Conservation (phyloP, 2,797 vertebrate genomes). For the Argyrosomus regius region DNA sequence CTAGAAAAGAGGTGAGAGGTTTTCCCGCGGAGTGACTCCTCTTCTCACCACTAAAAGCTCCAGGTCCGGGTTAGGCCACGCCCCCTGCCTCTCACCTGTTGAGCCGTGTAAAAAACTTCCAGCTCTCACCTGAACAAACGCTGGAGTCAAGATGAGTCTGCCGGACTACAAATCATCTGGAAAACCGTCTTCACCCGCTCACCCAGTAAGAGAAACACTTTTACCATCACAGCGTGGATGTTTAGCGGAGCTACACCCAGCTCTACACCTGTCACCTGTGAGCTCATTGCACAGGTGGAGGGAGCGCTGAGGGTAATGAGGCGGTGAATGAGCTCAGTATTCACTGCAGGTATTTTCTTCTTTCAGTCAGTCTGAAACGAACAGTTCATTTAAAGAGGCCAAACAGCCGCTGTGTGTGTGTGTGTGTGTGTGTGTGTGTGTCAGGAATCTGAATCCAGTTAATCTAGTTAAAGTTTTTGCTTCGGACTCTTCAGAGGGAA, state of each 20-base stretch:
- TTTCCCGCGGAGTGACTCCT: background rate
- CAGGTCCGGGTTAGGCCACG: slow-evolving; percentile 69
- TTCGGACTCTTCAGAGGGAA: background rate
- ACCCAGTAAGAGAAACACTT: slow-evolving; percentile 60
- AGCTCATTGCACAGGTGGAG: background rate
- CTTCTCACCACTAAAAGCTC: background rate
- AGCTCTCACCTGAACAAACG: background rate
- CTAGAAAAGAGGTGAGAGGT: too few relatives aligned
- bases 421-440: too few relatives aligned
- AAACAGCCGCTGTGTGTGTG: too few relatives aligned
- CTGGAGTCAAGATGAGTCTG: slow-evolving; percentile 78
- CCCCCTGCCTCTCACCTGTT: slow-evolving; percentile 53
- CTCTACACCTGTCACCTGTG: slow-evolving; percentile 4
- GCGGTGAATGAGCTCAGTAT: background rate
- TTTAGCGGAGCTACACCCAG: background rate
- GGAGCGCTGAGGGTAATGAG: accelerated
- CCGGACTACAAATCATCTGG: slow-evolving; percentile 73
- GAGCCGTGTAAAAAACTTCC: background rate
- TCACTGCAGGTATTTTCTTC: background rate
- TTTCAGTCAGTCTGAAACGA: background rate
- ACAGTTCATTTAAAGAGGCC: background rate
- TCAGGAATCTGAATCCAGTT: background rate
- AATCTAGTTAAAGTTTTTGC: background rate
- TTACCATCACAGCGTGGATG: accelerated
- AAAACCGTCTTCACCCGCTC: slow-evolving; percentile 58